Base-by-base conservation (phyloP, 2,113 vertebrate genomes). In the Eclectus roratus region DNA sequence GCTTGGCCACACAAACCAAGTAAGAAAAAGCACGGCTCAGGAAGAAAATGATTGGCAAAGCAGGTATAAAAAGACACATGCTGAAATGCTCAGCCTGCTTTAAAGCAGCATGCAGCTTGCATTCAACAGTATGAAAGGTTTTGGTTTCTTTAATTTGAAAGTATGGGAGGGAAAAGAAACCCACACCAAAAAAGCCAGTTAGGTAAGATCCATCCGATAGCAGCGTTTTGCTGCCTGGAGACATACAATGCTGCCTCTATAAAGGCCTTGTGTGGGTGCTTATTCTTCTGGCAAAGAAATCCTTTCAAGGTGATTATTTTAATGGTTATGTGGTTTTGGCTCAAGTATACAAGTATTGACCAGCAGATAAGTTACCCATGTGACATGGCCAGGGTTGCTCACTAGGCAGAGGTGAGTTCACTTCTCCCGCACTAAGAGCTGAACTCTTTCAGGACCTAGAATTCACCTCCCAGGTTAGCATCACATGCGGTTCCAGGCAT, bases 401-500 rank as follows among this genome's bases (percentile, higher is more conserved):
- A 35, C 47, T 21, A 27, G 2, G 11, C 19, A 84, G 24, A 60
- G 29, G 13, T 21, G 55, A n/a, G 31, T 58, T 58, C 14, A 20
- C 20, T 63, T 78, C 18, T 63, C 41, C 72, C 3, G 0, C 28
- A 27, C 19, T 52, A 19, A 14, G 7, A 41, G 7, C 13, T 4
- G 15, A 63, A 50, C 17, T 81, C n/a, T 55, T 71, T 33, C 16
- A 50, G 29, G 21, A 35, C 4, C 6, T 37, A 31, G 39, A 39
- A 17, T 35, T 43, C 35, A 63, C 28, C 46, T 72, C 20, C 28
- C 9, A 17, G 35, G 10, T 88, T 65, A 53, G n/a, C 11, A 60
- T 37, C 53, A 73, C 12, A 28, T 0, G 0, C 2, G 10, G 18
- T 41, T 55, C n/a, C 23, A 60, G 39, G 25, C 29, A 44, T 17